These are phyloP conservation scores for Phalanger gymnotis DNA, from an alignment of 2,797 vertebrate species.

Conservation along the genomic window DNA sequence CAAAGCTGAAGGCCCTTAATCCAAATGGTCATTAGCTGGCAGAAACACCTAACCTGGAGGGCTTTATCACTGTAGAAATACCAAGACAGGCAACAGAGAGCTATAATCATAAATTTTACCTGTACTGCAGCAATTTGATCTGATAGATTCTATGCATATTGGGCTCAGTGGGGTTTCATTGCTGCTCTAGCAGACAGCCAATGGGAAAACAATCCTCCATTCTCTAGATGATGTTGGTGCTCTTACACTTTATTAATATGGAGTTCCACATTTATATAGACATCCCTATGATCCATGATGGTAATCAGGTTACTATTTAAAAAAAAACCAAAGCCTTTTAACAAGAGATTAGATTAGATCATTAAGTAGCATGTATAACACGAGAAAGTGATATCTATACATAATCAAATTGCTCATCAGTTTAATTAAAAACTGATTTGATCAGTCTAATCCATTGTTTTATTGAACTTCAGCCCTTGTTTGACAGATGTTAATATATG, in stretches of 20 bases:
- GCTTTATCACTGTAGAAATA: background rate
- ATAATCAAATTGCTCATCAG: background rate
- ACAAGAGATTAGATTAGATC: background rate
- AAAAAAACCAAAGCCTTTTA: background rate
- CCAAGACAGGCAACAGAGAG: conserved; percentile 1
- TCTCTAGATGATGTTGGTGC: background rate
- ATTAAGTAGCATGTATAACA: background rate
- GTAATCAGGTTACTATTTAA: conserved; percentile 15
- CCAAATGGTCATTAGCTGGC: background rate
- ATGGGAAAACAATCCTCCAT: background rate
- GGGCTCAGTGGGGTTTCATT: conserved; percentile 2
- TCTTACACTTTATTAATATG: background rate
- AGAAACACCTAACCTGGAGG: background rate
- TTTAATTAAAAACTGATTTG: background rate
- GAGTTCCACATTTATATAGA: background rate
- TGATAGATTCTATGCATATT: conserved; percentile 16
- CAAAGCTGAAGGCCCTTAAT: background rate
- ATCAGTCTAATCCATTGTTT: background rate
- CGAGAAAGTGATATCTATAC: background rate
- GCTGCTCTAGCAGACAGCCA: background rate
- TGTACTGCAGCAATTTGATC: background rate
- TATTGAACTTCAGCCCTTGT: background rate
- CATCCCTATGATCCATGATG: background rate
- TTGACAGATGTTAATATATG: background rate
- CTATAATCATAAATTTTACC: background rate